Evolutionary conservation across 1,140 invertebrate species (phyloP).

Genomic region (Phymorhynchus buccinoides): DNA sequence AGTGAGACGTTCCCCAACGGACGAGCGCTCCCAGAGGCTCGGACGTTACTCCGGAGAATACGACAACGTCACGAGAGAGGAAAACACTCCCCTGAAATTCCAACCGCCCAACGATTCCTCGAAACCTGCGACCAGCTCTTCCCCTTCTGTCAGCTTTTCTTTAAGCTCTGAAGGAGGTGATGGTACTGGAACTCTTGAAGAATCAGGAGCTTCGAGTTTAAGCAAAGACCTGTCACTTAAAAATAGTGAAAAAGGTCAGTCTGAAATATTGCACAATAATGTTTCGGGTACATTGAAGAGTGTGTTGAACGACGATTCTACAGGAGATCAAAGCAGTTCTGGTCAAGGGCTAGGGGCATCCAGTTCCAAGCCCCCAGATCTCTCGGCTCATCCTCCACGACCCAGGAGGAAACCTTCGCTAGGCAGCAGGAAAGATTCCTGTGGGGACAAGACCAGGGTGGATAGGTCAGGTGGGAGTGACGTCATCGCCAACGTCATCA

Average conservation of each 20-base stretch:
- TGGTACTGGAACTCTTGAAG: neutral
- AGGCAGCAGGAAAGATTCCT: neutral
- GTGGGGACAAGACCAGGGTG: neutral
- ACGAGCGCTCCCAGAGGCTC: neutral
- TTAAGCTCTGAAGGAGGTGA: conserved; percentile 27
- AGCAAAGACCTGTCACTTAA: too few relatives aligned
- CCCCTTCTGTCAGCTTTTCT: neutral
- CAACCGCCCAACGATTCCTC: conserved; percentile 38
- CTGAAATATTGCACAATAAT: too few relatives aligned
- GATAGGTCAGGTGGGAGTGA: neutral
- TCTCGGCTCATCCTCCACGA: neutral
- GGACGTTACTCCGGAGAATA: conserved; percentile 42
- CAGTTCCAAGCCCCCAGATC: neutral
- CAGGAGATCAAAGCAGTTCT: neutral
- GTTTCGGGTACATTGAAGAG: neutral
- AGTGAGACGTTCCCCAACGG: neutral
- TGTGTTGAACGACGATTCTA: neutral
- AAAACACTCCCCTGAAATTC: neutral
- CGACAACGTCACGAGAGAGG: conserved; percentile 22
- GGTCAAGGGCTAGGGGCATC: too few relatives aligned
- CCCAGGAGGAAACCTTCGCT: neutral
- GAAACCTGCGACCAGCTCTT: conserved; percentile 36
- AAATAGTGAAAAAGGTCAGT: too few relatives aligned
- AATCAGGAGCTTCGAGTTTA: neutral
- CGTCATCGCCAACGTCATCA: conserved; percentile 1